A percentile compares a stretch with the other conserved stretches of the same genome.
Evolutionary conservation across 2,113 vertebrate species (phyloP).

Genomic region (Addax nasomaculatus): DNA sequence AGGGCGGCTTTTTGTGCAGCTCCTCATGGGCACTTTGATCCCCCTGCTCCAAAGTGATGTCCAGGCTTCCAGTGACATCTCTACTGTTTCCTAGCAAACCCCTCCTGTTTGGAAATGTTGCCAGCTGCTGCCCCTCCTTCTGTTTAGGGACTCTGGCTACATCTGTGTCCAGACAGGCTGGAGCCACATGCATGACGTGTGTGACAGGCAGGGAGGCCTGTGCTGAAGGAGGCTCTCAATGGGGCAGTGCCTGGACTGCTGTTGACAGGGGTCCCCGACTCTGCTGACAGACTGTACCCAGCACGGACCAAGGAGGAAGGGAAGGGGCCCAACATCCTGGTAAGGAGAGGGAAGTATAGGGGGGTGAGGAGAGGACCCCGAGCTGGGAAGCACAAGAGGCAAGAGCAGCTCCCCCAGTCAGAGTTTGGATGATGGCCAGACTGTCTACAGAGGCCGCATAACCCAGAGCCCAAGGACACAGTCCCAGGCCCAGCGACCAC

Average conservation of each 20-base stretch:
- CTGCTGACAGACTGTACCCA: slow-evolving; percentile 47
- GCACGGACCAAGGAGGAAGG: background rate
- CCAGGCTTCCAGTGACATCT: background rate
- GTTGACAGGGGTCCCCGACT: slow-evolving; percentile 45
- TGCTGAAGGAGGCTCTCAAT: slow-evolving; percentile 45
- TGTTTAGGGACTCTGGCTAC: slow-evolving; percentile 14
- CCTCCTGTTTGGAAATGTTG: background rate
- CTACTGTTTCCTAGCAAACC: background rate
- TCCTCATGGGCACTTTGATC: background rate
- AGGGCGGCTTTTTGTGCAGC: background rate
- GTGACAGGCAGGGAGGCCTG: slow-evolving; percentile 54
- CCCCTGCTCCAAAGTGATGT: background rate
- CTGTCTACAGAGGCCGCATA: background rate
- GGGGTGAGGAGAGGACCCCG: background rate
- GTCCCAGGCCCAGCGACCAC: background rate
- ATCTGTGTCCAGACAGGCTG: slow-evolving; percentile 68
- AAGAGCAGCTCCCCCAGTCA: background rate
- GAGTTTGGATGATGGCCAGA: background rate
- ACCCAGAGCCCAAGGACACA: background rate
- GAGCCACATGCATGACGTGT: slow-evolving; percentile 51
- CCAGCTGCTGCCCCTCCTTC: background rate
- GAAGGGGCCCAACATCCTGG: background rate
- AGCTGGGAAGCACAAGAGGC: background rate
- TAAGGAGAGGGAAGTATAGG: background rate
- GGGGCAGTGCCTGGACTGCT: background rate